Percentiles rank a stretch among this genome's conserved stretches.
These are phyloP conservation scores for Acanthaster planci DNA, from an alignment of 35 echinoderm and acorn worm genomes.

Conservation along the genomic window DNA sequence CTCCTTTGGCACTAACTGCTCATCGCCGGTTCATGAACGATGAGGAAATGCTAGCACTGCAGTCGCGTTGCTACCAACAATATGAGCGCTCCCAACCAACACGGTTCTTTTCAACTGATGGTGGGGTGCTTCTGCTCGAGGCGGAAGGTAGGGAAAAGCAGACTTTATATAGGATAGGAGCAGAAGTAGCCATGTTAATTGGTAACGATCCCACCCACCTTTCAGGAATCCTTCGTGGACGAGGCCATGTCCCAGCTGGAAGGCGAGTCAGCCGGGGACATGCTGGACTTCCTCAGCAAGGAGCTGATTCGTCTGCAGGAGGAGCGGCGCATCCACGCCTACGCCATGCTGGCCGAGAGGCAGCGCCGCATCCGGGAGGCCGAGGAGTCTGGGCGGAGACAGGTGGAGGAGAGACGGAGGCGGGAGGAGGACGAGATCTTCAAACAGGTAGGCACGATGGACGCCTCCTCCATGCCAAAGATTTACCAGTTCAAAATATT, in stretches of 20 bases:
- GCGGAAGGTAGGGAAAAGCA: no score
- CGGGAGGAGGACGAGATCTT: constrained; percentile 99
- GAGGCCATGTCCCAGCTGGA: constrained; percentile 81
- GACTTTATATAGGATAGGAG: no score
- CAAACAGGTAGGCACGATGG: constrained; percentile 88
- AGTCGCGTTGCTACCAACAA: no score
- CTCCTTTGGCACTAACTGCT: no score
- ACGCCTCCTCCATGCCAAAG: no score
- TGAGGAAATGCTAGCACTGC: no score
- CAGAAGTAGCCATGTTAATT: no score
- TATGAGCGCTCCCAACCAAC: no score
- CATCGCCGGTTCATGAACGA: no score
- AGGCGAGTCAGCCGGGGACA: constrained; percentile 78
- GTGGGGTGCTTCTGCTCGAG: no score
- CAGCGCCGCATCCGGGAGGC: constrained; percentile 87
- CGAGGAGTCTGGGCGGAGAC: constrained; percentile 89
- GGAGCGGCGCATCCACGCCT: constrained; percentile 97
- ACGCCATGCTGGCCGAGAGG: constrained; percentile 96
- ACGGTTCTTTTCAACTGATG: no score
- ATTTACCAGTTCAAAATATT: not conserved
- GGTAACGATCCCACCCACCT: no score
- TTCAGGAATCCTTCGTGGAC: constrained; percentile 92
- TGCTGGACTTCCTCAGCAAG: constrained; percentile 99
- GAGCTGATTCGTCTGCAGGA: constrained; percentile 93
- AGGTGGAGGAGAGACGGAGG: constrained; percentile 93